These are phyloP conservation scores for Tetraodon nigroviridis DNA, from an alignment of 2,113 vertebrate species.

Conservation along the genomic window DNA sequence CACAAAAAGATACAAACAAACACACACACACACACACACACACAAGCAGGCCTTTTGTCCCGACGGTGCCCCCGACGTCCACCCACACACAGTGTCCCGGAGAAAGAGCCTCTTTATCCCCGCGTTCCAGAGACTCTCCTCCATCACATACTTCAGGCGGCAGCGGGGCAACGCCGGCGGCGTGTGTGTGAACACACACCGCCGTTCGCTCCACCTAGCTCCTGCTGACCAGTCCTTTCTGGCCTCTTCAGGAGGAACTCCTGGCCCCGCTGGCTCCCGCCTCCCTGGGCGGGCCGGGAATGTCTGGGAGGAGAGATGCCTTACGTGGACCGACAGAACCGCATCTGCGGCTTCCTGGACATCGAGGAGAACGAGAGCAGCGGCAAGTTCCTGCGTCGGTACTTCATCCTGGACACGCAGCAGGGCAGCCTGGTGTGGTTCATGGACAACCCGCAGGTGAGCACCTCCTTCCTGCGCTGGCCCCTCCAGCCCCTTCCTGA, in stretches of 20 bases:
- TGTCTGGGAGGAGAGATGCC: slow-evolving; percentile 90
- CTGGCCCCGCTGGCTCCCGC: slow-evolving; percentile 21
- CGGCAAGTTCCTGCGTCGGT: slow-evolving; percentile 93
- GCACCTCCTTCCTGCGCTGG: no score
- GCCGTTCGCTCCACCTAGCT: slow-evolving; percentile 24
- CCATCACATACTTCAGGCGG: slow-evolving; percentile 55
- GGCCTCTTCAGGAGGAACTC: slow-evolving; percentile 34
- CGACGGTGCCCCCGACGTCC: slow-evolving; percentile 27
- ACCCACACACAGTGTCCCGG: slow-evolving; percentile 61
- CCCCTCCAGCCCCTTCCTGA: no score
- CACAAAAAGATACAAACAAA: slow-evolving; percentile 55
- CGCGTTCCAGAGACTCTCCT: slow-evolving; percentile 50
- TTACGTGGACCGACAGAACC: slow-evolving; percentile 99
- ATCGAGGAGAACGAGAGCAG: slow-evolving; percentile 97
- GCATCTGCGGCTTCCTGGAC: slow-evolving; percentile 96
- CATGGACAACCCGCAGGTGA: slow-evolving; percentile 99
- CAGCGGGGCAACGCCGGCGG: slow-evolving; percentile 44
- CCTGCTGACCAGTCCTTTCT: slow-evolving; percentile 51
- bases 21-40: slow-evolving; percentile 33
- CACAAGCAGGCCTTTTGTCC: slow-evolving; percentile 69
- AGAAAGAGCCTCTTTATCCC: slow-evolving; percentile 67
- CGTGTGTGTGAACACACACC: slow-evolving; percentile 34
- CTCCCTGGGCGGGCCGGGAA: slow-evolving; percentile 76
- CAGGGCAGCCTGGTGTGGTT: slow-evolving; percentile 95
- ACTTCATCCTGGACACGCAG: slow-evolving; percentile 94